Percentiles rank a stretch among this genome's conserved stretches.
phyloP scores from a whole-genome alignment of 1,140 invertebrate genomes.

The Arctopsyche grandis region DNA sequence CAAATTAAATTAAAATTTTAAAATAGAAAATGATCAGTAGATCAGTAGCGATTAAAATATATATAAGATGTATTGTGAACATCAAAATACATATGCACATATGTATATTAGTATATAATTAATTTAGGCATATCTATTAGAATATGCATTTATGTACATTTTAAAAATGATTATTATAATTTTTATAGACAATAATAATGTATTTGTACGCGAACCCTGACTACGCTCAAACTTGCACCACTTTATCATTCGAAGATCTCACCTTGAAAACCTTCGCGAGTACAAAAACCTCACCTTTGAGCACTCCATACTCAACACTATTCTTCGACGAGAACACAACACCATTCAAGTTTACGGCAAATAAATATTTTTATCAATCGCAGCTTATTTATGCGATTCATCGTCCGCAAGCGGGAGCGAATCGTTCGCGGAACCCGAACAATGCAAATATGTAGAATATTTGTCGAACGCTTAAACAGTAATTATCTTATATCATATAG shows the following conservation, averaged over 20 bases:
- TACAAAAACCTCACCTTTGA: conserved; percentile 38
- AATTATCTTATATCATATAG: background rate
- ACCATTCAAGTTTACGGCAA: background rate
- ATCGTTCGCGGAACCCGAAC: background rate
- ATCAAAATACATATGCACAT: background rate
- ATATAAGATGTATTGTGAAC: too few species aligned
- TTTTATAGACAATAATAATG: background rate
- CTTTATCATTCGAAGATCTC: conserved; percentile 52
- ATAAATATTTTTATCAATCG: background rate
- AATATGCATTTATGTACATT: too few species aligned
- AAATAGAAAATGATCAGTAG: too few species aligned
- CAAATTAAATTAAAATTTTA: too few species aligned
- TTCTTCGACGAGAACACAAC: background rate
- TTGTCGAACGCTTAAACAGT: background rate
- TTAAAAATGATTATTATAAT: too few species aligned
- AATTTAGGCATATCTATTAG: background rate
- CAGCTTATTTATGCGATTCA: background rate
- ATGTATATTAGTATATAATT: background rate
- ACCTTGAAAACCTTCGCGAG: conserved; percentile 30
- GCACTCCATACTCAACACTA: background rate
- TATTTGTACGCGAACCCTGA: conserved; percentile 39
- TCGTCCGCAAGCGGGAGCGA: too few species aligned
- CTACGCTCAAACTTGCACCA: conserved; percentile 15
- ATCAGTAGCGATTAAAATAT: too few species aligned
- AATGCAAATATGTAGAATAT: background rate